Conservation (phyloP, 2,888 invertebrate genomes). For the Villa cingulata region DNA sequence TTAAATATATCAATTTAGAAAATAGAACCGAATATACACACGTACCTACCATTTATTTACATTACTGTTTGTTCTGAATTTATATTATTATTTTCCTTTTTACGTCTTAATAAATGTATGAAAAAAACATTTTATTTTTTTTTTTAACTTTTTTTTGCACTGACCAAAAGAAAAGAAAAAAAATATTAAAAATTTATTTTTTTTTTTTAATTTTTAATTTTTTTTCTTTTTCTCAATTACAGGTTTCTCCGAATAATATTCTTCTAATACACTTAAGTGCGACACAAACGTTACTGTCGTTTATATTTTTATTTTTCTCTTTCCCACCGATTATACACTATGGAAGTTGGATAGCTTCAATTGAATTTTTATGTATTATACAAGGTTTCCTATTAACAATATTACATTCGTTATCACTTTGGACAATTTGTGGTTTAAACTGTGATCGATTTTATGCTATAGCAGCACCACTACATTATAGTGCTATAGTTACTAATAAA, state of each 20-base stretch:
- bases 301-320: conserved; percentile 44
- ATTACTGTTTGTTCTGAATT: too few species aligned
- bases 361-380: conserved; percentile 45
- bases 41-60: too few species aligned
- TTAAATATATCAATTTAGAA: too few species aligned
- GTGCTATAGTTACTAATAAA: conserved; percentile 57
- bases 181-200: background rate
- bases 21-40: too few species aligned
- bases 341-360: conserved; percentile 33
- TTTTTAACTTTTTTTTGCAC: background rate
- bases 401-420: conserved; percentile 58
- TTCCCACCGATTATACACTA: conserved; percentile 37
- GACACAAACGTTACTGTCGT: conserved; percentile 52
- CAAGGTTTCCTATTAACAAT: conserved; percentile 56
- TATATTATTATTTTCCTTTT: too few species aligned
- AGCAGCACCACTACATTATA: conserved; percentile 65
- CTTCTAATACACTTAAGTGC: conserved; percentile 58
- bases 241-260: conserved; percentile 56
- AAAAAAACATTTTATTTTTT: too few species aligned
- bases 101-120: too few species aligned
- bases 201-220: background rate
- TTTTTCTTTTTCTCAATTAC: conserved; percentile 19
- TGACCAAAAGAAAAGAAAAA: background rate
- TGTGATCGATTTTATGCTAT: conserved; percentile 70
- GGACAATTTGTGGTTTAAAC: conserved; percentile 69